These are phyloP conservation scores for Pseudolaguvia tuberculata DNA, from an alignment of 2,113 vertebrate genomes.

Conservation along the genomic window DNA sequence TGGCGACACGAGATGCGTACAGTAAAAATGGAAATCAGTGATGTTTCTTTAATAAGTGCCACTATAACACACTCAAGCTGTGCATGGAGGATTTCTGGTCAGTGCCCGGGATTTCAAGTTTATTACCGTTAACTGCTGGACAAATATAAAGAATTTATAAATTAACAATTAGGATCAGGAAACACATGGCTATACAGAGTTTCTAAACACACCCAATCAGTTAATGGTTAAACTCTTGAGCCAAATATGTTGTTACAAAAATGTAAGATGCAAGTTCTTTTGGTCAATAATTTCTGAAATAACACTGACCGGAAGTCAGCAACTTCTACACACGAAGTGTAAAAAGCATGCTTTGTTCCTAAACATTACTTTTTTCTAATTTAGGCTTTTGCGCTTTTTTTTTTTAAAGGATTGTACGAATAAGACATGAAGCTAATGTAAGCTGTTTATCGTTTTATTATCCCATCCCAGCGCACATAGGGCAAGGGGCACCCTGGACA, in stretches of 20 bases:
- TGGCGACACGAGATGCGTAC: neutral
- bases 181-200: neutral
- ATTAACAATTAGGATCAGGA: neutral
- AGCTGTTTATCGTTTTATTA: no score
- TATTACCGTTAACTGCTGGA: constrained; percentile 37
- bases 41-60: constrained; percentile 3
- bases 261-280: neutral
- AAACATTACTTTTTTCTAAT: constrained; percentile 23
- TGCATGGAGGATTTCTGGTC: neutral
- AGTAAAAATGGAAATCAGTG: constrained; percentile 16
- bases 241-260: no score
- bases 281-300: neutral
- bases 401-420: no score
- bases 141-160: constrained; percentile 29
- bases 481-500: no score
- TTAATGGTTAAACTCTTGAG: neutral
- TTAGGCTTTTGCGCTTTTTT: no score
- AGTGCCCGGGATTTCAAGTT: constrained; percentile 13
- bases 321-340: constrained; percentile 20
- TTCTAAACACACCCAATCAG: neutral
- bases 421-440: no score
- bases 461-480: no score
- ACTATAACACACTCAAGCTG: neutral
- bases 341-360: constrained; percentile 3
- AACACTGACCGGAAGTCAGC: constrained; percentile 15